Evolutionary conservation across 1,140 invertebrate genomes (phyloP).

Genomic region (Halotydeus destructor): DNA sequence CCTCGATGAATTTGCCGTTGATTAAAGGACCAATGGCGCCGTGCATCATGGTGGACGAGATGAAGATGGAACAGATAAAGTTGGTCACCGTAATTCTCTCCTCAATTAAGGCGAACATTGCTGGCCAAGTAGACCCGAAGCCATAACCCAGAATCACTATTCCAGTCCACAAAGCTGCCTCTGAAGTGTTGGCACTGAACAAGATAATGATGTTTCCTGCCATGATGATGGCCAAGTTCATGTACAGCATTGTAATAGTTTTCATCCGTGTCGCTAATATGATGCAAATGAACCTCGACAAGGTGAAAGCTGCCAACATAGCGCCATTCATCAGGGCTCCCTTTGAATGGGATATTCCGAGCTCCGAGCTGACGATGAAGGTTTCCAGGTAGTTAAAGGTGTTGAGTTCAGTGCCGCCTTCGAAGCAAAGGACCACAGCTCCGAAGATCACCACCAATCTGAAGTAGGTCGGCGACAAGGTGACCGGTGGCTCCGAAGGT

Average conservation of each 20-base stretch:
- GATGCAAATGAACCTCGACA: neutral
- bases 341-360: conserved; percentile 1
- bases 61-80: conserved; percentile 1
- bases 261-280: conserved; percentile 1
- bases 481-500: neutral
- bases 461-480: neutral
- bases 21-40: conserved; percentile 2
- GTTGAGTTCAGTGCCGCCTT: conserved; percentile 5
- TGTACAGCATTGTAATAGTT: conserved; percentile 1
- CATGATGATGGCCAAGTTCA: conserved; percentile 2
- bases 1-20: neutral
- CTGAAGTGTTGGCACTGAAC: conserved; percentile 1
- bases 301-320: conserved; percentile 5
- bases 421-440: conserved; percentile 5
- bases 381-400: conserved; percentile 10
- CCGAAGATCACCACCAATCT: neutral
- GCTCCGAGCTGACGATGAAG: conserved; percentile 2
- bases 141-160: conserved; percentile 5
- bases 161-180: neutral
- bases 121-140: conserved; percentile 3
- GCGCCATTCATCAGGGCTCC: conserved; percentile 2
- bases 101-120: conserved; percentile 6
- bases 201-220: conserved; percentile 1
- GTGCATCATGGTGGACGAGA: conserved; percentile 1
- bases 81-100: conserved; percentile 7